These are phyloP conservation scores for Drosophila koepferae DNA, from an alignment of 2,888 invertebrate species.

Conservation along the genomic window DNA sequence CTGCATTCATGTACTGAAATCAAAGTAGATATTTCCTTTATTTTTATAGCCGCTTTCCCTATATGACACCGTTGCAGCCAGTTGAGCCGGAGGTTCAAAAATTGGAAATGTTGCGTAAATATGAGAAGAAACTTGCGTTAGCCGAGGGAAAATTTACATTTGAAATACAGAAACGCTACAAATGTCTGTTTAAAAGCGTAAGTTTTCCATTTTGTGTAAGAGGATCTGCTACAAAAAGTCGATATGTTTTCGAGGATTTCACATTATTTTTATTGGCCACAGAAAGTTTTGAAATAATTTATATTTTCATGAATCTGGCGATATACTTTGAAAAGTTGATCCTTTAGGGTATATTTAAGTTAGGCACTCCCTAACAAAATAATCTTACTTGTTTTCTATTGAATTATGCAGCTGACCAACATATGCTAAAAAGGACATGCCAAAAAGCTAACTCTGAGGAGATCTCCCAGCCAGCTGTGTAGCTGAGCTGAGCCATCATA, in stretches of 20 bases:
- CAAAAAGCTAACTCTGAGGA: constrained; percentile 15
- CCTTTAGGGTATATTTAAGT: neutral
- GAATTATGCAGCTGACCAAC: constrained; percentile 70
- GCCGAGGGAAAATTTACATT: constrained; percentile 76
- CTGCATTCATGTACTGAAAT: neutral
- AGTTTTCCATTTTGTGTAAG: constrained; percentile 37
- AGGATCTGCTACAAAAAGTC: too few species aligned
- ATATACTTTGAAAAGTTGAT: neutral
- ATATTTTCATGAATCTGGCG: neutral
- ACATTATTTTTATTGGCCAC: too few species aligned
- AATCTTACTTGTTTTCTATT: constrained; percentile 5
- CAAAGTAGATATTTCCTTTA: neutral
- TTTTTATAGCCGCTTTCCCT: constrained; percentile 78
- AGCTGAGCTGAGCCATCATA: constrained; percentile 43
- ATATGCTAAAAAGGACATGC: constrained; percentile 46
- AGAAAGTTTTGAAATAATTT: too few species aligned
- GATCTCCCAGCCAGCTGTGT: constrained; percentile 34
- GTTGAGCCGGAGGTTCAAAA: constrained; percentile 84
- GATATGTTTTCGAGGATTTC: too few species aligned
- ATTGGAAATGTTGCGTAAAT: constrained; percentile 61
- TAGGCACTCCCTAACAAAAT: too few species aligned
- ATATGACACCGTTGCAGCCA: constrained; percentile 82
- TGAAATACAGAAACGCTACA: constrained; percentile 79
- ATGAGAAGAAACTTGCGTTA: constrained; percentile 54
- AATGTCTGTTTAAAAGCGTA: constrained; percentile 83